Evolutionary conservation across 2,113 vertebrate species (phyloP), one percentile per base, ranked within the genome.

Genomic region (Prietella phreatophila): DNA sequence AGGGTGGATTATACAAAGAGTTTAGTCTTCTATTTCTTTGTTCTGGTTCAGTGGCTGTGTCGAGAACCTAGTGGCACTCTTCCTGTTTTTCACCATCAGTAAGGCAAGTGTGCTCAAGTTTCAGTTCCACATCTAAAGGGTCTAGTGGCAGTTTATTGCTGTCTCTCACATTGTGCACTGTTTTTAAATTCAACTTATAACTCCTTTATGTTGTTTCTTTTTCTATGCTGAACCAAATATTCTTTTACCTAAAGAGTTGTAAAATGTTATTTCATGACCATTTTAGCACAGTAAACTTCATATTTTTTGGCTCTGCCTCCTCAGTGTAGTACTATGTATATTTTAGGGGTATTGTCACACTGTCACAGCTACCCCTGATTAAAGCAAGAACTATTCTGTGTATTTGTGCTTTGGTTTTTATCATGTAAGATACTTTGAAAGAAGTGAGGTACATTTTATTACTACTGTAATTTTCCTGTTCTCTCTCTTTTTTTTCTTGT

Each of bases 311-410:
- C 30, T 60, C 13, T 39, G 10, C n/a, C 25, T 85, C 39, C 58
- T 78, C 56, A 63, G 85, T 83, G 55, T 76, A 69, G 63, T 87
- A 56, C 80, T 84, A 9, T 88, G 89, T 90, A 90, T 58, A 83
- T 86, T 91, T 89, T 90, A 85, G 88, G 87, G 90, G 88, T 63
- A 91, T 67, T 91, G 78, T 85, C 88, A 89, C 58, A 87, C 88
- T 83, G 33, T 85, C 63, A 80, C 89, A 90, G 89, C 84, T 83
- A 58, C 87, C 90, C 87, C 82, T 86, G 63, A 93, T 91, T 93
- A 84, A 94, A 94, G 88, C 92, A 94, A 95, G 94, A 95, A 94
- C 87, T 96, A 95, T 95, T 94, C 85, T 95, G 94, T 95, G 95
- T 95, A 96, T 96, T 95, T 95, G 94, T 94, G 93, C 92, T 94